Evolutionary conservation across 2,888 invertebrate genomes (phyloP).

Genomic region (Leptarthrus brevirostris): DNA sequence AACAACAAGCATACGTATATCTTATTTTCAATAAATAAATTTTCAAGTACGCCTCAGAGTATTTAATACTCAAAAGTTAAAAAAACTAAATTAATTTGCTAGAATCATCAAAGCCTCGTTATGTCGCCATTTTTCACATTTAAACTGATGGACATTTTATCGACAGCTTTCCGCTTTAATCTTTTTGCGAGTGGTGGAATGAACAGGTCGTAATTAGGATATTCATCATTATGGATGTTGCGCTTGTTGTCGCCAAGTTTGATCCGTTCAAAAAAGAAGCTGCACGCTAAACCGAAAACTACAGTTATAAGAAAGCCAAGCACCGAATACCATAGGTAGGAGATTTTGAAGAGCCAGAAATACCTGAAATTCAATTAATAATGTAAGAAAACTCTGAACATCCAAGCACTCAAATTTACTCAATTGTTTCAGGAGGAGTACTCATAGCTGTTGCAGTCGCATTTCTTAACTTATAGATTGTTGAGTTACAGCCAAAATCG

Average conservation of each 20-base stretch:
- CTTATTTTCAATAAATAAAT: background rate
- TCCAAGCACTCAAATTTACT: too few species aligned
- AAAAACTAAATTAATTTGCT: background rate
- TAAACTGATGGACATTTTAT: slow-evolving; percentile 2
- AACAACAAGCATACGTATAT: background rate
- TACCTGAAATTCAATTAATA: slow-evolving; percentile 60
- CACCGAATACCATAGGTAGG: slow-evolving; percentile 79
- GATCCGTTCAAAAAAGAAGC: slow-evolving; percentile 65
- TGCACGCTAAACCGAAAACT: slow-evolving; percentile 69
- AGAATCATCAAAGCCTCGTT: slow-evolving; percentile 16
- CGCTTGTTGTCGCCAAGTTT: slow-evolving; percentile 61
- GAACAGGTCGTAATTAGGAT: slow-evolving; percentile 72
- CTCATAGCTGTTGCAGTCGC: too few species aligned
- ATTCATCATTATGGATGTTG: slow-evolving; percentile 60
- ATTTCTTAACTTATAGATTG: too few species aligned
- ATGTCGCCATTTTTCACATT: slow-evolving; percentile 14
- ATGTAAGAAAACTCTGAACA: background rate
- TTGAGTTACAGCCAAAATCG: slow-evolving; percentile 70
- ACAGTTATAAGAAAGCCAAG: slow-evolving; percentile 69
- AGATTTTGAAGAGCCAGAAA: slow-evolving; percentile 77
- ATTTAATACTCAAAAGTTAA: slow-evolving; percentile 25
- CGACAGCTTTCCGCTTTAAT: slow-evolving; percentile 60
- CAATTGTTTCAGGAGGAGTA: too few species aligned
- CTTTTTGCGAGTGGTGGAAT: slow-evolving; percentile 69
- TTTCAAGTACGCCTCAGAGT: slow-evolving; percentile 20